Evolutionary conservation across 2,888 invertebrate genomes (phyloP).

Genomic region (Romanomermis culicivorax): DNA sequence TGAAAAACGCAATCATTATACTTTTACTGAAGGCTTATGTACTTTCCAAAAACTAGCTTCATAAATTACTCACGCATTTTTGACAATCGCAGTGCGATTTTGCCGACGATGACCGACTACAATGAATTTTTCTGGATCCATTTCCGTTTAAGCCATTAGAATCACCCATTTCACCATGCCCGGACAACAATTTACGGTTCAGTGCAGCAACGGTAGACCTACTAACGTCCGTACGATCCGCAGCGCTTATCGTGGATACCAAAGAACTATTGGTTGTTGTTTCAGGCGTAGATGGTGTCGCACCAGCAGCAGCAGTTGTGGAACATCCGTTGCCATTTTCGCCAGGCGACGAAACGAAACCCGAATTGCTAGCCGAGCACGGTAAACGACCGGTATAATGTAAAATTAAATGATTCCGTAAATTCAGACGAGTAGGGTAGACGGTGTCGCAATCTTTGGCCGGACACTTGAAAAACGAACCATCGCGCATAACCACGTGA

Average conservation of each 20-base stretch:
- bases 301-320: neutral
- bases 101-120: neutral
- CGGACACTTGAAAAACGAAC: slow-evolving; percentile 22
- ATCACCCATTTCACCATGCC: neutral
- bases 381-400: slow-evolving; percentile 17
- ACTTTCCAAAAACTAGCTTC: too few relatives aligned
- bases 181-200: neutral
- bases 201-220: slow-evolving; percentile 3
- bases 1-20: too few relatives aligned
- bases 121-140: neutral
- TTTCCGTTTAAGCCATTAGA: neutral
- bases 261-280: neutral
- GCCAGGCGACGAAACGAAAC: neutral
- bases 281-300: neutral
- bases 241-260: neutral
- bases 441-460: slow-evolving; percentile 16
- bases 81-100: neutral
- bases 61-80: neutral
- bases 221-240: neutral
- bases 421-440: slow-evolving; percentile 18
- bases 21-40: too few relatives aligned
- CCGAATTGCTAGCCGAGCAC: neutral
- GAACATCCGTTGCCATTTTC: neutral
- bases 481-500: slow-evolving; percentile 22
- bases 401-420: slow-evolving; percentile 19